A percentile compares a stretch with the other conserved stretches of the same genome.
Evolutionary conservation across 2,113 vertebrate species (phyloP).

Genomic region (Phylloscopus trochilus): DNA sequence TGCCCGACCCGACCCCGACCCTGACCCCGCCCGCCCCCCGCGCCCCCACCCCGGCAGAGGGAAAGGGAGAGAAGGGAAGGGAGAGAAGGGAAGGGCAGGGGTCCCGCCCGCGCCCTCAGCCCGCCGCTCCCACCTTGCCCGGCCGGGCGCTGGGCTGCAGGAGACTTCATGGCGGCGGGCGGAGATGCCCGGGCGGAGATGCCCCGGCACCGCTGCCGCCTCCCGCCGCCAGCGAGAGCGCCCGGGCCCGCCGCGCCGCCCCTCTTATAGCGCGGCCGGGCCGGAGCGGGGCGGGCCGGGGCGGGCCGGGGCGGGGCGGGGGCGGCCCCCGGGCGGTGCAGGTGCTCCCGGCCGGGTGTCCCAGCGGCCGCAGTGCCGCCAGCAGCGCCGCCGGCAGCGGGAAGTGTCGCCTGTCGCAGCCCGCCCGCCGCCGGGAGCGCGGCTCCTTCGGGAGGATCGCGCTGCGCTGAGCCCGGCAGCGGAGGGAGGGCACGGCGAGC

Average conservation of each 20-base stretch:
- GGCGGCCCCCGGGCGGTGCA: not conserved
- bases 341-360: not conserved
- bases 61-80: no score
- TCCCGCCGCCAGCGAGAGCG: not conserved
- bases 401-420: no score
- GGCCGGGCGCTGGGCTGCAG: not conserved
- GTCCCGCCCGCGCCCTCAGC: not conserved
- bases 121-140: constrained; percentile 2
- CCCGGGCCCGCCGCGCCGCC: not conserved
- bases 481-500: no score
- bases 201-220: not conserved
- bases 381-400: rapidly evolving
- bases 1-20: not conserved
- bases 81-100: not conserved
- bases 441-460: not conserved
- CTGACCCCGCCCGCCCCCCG: not conserved
- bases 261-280: not conserved
- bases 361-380: not conserved
- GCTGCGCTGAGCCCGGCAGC: rapidly evolving
- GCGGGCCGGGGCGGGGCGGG: not conserved
- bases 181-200: no score
- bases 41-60: not conserved
- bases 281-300: not conserved
- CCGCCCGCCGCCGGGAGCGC: rapidly evolving
- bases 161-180: constrained; percentile 45